phyloP scores from a whole-genome alignment of 1,140 invertebrate species.

The Thaumatotibia leucotreta region DNA sequence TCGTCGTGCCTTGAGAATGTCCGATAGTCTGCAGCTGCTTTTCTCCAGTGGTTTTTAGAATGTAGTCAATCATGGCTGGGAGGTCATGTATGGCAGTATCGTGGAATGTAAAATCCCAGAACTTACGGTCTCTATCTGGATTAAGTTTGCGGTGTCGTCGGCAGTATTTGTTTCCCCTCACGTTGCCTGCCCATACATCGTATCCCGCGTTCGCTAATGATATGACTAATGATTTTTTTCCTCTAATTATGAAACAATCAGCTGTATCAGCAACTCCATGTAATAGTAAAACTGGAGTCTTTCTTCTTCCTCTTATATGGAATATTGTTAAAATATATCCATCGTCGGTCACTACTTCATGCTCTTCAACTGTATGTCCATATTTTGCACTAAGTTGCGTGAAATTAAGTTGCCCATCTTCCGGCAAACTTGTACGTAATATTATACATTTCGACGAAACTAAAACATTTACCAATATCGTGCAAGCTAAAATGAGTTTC shows the following conservation, averaged over 20 bases:
- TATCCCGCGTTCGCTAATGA: constrained; percentile 75
- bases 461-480: not conserved
- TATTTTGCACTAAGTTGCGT: not conserved
- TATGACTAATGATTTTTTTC: not conserved
- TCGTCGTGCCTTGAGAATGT: not conserved
- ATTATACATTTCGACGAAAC: not conserved
- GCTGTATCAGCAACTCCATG: not conserved
- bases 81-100: not conserved
- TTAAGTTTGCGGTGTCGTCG: constrained; percentile 69
- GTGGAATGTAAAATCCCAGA: not conserved
- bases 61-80: not conserved
- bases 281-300: not conserved
- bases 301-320: constrained; percentile 31
- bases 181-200: constrained; percentile 83
- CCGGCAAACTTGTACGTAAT: not conserved
- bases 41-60: not conserved
- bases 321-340: constrained; percentile 55
- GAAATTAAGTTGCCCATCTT: not conserved
- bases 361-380: constrained; percentile 23
- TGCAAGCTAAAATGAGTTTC: not conserved
- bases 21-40: not conserved
- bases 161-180: constrained; percentile 74
- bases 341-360: constrained; percentile 51
- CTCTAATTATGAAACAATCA: not conserved
- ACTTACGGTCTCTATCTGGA: constrained; percentile 25